Evolutionary conservation across 1,140 invertebrate genomes (phyloP).

Genomic region (Nixonia krombeini): DNA sequence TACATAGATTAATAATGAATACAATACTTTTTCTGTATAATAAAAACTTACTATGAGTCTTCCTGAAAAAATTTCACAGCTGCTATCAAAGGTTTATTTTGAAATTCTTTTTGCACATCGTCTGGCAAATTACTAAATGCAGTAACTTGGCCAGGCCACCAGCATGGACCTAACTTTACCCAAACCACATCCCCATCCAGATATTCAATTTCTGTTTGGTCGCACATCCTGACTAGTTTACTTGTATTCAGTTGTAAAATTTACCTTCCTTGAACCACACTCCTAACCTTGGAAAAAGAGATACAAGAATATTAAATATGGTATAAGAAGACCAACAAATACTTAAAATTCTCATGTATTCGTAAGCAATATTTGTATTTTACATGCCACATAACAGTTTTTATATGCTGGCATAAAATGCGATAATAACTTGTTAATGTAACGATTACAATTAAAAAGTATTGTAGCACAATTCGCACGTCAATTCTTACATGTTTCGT

Average conservation of each 20-base stretch:
- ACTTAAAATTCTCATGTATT: no score
- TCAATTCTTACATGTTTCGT: no score
- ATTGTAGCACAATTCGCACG: no score
- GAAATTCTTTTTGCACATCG: slow-evolving; percentile 73
- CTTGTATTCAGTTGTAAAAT: slow-evolving; percentile 32
- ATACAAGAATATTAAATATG: slow-evolving; percentile 13
- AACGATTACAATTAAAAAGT: no score
- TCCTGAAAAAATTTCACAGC: slow-evolving; percentile 88
- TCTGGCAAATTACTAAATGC: slow-evolving; percentile 76
- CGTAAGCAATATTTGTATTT: no score
- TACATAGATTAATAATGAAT: no score
- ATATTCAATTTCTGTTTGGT: slow-evolving; percentile 77
- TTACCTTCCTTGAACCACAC: slow-evolving; percentile 17
- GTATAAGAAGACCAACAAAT: no score
- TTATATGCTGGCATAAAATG: no score
- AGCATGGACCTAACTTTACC: slow-evolving; percentile 83
- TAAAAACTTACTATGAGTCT: slow-evolving; percentile 80
- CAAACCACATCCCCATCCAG: slow-evolving; percentile 83
- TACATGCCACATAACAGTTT: no score
- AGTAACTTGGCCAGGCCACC: slow-evolving; percentile 86
- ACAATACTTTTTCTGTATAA: no score
- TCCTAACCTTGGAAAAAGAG: slow-evolving; percentile 19
- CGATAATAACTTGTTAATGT: no score
- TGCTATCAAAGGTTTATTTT: slow-evolving; percentile 80
- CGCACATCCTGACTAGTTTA: slow-evolving; percentile 72